These are phyloP conservation scores for Gavia stellata DNA, from an alignment of 2,113 vertebrate genomes.

Conservation along the genomic window DNA sequence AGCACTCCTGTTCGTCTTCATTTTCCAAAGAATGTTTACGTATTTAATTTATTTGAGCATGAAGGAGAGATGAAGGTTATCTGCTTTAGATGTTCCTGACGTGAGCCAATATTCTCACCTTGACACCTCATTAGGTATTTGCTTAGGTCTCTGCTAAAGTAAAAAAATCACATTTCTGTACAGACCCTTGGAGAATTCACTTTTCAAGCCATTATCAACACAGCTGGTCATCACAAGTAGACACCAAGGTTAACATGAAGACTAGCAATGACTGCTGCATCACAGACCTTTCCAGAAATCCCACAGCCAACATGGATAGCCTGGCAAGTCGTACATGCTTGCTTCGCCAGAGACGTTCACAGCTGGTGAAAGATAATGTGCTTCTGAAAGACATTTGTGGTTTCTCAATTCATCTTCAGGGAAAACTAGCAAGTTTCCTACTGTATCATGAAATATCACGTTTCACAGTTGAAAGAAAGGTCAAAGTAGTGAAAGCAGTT, in stretches of 20 bases:
- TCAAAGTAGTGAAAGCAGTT: neutral
- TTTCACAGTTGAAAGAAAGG: neutral
- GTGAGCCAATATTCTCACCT: neutral
- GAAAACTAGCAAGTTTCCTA: neutral
- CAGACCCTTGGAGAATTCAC: neutral
- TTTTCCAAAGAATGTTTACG: neutral
- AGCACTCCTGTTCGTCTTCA: neutral
- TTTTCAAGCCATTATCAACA: neutral
- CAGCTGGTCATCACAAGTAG: neutral
- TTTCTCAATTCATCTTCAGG: neutral
- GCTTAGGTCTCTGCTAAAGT: neutral
- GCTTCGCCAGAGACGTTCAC: neutral
- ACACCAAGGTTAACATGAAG: neutral
- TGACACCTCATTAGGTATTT: neutral
- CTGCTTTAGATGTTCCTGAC: neutral
- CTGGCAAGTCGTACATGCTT: neutral
- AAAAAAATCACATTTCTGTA: neutral
- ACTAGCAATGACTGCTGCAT: neutral
- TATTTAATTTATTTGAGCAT: neutral
- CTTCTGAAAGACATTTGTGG: neutral
- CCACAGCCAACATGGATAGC: neutral
- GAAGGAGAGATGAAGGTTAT: constrained; percentile 23
- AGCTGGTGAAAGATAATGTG: neutral
- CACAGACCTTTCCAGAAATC: neutral
- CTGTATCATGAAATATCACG: neutral